Base-by-base conservation (phyloP, 2,888 invertebrate species). In the Heliothis peltigera region DNA sequence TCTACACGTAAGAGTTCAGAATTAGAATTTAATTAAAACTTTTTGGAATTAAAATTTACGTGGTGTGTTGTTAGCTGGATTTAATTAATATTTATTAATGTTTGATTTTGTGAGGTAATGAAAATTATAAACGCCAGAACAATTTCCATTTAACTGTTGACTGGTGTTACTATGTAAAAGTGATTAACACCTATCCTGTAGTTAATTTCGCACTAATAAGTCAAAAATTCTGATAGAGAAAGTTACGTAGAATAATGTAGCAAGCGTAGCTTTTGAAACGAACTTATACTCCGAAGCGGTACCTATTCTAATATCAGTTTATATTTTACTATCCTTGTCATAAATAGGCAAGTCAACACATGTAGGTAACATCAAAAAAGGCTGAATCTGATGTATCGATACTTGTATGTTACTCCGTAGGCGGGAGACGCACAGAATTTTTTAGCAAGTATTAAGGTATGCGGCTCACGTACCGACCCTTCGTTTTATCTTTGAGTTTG, bases 381-480 rank as follows among this genome's bases (percentile, higher is more conserved):
- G 8, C 32, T 35, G 56, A 64, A 68, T 55, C 62, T 67, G 57
- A 64, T 67, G 47, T 67, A 63, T 64, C 61, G 66, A 19, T 57
- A 75, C 69, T 8, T 62, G 8, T 44, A 51, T 15, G 47, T 62
- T 62, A 71, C 73, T 83, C 75, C 80, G 81, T 73, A 81, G 80
- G 65, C 77, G 68, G 73, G 71, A 77, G 81, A 79, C 82, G 80
- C 79, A 83, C 79, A 83, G 87, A 87, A 86, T 90, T 92, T 92
- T 92, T 92, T 87, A 87, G 84, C 64, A 79, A 83, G 67, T 78
- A 84, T 86, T 91, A 89, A 87, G 84, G 79, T 87, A 93, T 92
- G 87, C 93, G 84, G 84, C 75, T 73, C 91, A 86, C 92, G 93
- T 89, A 62, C 69, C 59, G 70, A 70, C 86, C 87, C 86, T 84